Percentiles rank a stretch among this genome's conserved stretches.
phyloP scores from a whole-genome alignment of 2,113 vertebrate genomes.

The Dromiciops gliroides region DNA sequence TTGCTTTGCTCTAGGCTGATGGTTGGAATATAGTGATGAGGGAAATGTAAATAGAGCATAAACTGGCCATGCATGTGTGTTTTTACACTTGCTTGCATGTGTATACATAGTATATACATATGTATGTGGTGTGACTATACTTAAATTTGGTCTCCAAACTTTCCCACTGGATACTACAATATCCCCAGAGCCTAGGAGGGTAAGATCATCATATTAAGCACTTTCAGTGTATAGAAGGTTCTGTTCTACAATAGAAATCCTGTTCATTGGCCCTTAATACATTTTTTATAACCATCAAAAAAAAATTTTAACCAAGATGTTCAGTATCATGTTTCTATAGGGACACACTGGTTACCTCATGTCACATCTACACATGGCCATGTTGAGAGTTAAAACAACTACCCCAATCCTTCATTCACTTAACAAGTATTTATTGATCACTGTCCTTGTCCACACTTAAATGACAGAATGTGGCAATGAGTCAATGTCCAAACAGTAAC shows the following conservation, averaged over 20 bases:
- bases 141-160: too few species aligned
- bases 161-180: too few species aligned
- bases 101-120: too few species aligned
- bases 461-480: too few species aligned
- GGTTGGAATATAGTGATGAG: not conserved
- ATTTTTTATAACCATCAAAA: slow-evolving; percentile 40
- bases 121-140: too few species aligned
- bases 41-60: not conserved
- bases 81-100: too few species aligned
- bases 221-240: not conserved
- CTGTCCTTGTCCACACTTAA: too few species aligned
- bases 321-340: not conserved
- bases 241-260: not conserved
- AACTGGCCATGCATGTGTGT: not conserved
- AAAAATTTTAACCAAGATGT: slow-evolving; percentile 7
- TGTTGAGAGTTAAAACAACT: not conserved
- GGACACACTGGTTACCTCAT: not conserved
- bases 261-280: slow-evolving; percentile 19
- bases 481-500: too few species aligned
- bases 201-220: not conserved
- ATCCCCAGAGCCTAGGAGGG: not conserved
- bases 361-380: not conserved
- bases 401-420: not conserved
- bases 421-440: not conserved
- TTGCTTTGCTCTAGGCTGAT: not conserved